Evolutionary conservation across 2,888 invertebrate genomes (phyloP), one percentile per base, ranked within the genome.

Genomic region (Cerceris rybyensis): DNA sequence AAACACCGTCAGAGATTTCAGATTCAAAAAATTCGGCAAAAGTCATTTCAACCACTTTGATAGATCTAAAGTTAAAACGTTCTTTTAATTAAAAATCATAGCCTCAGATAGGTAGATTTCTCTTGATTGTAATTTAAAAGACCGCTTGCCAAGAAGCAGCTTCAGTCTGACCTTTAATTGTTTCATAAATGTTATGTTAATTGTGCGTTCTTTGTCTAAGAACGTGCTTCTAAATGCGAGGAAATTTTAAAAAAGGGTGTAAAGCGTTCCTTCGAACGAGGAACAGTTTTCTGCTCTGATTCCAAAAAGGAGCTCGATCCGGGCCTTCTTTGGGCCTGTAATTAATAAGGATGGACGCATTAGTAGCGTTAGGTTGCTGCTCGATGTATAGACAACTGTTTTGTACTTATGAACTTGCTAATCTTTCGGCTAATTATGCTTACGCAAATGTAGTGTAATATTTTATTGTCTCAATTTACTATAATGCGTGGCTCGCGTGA

Each of bases 351-450:
- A 28, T 16, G 55, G 28, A 16, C 55, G n/a, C 42, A 28, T 70
- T 50, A 14, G 49, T 70, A 55, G 42, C 46, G 49, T 49, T 42
- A 6, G 61, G 43, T 49, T 46, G 58, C 41, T 54, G 43, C 50
- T 43, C 46, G 13, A 39, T 6, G 8, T 39, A 11, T 52, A 64
- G 14, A 42, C 58, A 39, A 42, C 39, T 70, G 73, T 84, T 71
- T 82, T 92, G 93, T 94, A 93, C 93, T 93, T 93, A 60, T 17
- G n/a, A 9, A 43, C 17, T 46, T 49, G 66, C 73, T 66, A 28
- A 54, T 49, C 49, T 43, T 28, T 46, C 59, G 52, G 66, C 52
- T 70, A 52, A 65, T 54, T 60, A 49, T 55, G 72, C 65, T 69
- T 75, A 70, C 49, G 70, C 70, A 70, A 74, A 58, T 70, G 71